Conservation (phyloP, 1,140 invertebrate genomes). For the Macrostomum lignano region DNA sequence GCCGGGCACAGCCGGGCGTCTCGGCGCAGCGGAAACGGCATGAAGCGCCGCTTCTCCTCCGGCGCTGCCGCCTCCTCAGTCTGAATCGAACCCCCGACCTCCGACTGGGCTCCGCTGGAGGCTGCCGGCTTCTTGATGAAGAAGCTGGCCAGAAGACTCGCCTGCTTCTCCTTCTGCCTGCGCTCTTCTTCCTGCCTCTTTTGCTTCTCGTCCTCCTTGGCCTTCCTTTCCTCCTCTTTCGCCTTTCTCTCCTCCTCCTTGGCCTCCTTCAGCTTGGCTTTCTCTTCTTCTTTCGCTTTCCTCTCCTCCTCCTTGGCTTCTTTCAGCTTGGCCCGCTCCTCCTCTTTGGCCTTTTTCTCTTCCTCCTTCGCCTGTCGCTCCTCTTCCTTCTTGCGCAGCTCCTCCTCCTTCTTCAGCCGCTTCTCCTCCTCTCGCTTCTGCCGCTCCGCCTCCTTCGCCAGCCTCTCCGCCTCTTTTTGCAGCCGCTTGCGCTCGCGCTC, state of each 20-base stretch:
- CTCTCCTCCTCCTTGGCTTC: slow-evolving; percentile 2
- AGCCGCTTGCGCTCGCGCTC: neutral
- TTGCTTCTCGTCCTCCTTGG: slow-evolving; percentile 4
- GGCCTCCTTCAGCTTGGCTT: neutral
- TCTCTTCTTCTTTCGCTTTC: slow-evolving; percentile 1
- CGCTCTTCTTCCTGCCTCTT: neutral
- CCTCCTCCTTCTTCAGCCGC: slow-evolving; percentile 11
- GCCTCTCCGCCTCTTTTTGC: neutral
- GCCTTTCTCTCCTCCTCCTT: slow-evolving; percentile 2
- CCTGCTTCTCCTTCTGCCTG: neutral
- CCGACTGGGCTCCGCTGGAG: neutral
- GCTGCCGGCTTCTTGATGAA: too few species aligned
- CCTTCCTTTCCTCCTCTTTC: slow-evolving; percentile 3
- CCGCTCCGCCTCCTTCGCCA: neutral
- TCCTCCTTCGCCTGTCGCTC: slow-evolving; percentile 11
- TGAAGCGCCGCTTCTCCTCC: too few species aligned
- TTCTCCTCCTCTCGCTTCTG: slow-evolving; percentile 10
- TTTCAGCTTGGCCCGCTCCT: neutral
- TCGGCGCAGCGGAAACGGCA: too few species aligned
- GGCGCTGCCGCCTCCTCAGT: too few species aligned
- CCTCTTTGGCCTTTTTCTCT: slow-evolving; percentile 9
- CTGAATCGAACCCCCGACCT: neutral
- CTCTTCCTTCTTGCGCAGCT: slow-evolving; percentile 10
- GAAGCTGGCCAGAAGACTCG: neutral
- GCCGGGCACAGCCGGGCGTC: too few species aligned